Base-by-base conservation (phyloP, 2,888 invertebrate species). In the Cryptops parisi region DNA sequence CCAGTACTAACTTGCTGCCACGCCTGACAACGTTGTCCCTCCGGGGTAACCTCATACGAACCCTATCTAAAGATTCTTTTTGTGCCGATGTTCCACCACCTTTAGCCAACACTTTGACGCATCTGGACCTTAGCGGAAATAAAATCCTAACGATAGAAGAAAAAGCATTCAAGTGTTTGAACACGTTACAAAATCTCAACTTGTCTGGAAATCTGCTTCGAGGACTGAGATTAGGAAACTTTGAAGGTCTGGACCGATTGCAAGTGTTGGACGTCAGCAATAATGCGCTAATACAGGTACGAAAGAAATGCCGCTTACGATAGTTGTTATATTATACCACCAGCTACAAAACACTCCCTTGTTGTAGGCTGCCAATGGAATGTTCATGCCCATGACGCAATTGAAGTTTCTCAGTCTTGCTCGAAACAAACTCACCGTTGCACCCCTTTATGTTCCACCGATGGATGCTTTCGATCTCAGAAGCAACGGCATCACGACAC, bases 51-150 rank as follows among this genome's bases (percentile, higher is more conserved):
- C 21, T 38, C 21, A 5, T 49, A 9, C 21, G 21, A n/a, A 27
- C 40, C 19, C 21, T 49, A 22, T 39, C 49, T 2, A 49, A 38
- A 38, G 49, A 49, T 12, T 24, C 24, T 39, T 49, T 49, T 25
- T 49, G 49, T 23, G 39, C 49, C 1, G 39, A 47, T 21, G 22
- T 27, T 47, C n/a, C 27, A 3, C 47, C 47, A 15, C 47, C 26
- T 33, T n/a, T 47, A 1, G 23, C 49, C 15, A 17, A 24, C 21
- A 22, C 22, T 1, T 19, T 49, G 17, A 24, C 15, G 12, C n/a
- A n/a, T 23, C 22, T 49, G 24, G 49, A 49, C 23, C 19, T 49
- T 17, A 49, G 49, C 21, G 15, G 40, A n/a, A 49, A 49, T 23
- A 38, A 39, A 21, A 49, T 49, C 21, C 40, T 17, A 3, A 3